Evolutionary conservation across 2,888 invertebrate genomes (phyloP).

Genomic region (Hirtodrosophila duncani): DNA sequence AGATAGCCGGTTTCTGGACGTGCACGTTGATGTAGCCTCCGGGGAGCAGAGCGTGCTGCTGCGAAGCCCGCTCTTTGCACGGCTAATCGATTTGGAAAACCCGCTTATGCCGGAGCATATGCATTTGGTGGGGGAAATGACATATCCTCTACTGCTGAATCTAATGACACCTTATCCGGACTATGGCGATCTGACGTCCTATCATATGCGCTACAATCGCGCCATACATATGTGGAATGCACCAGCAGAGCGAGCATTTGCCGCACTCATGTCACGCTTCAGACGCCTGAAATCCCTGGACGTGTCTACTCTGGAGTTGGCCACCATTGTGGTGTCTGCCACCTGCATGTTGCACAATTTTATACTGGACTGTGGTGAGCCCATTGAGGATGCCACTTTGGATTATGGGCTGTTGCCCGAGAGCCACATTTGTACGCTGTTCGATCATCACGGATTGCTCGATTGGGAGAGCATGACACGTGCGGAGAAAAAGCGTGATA

Average conservation of each 20-base stretch:
- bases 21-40: constrained; percentile 34
- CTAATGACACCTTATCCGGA: constrained; percentile 42
- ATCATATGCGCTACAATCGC: constrained; percentile 33
- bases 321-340: constrained; percentile 29
- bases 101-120: constrained; percentile 33
- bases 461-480: constrained; percentile 24
- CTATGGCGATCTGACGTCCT: constrained; percentile 21
- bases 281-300: constrained; percentile 30
- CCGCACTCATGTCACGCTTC: constrained; percentile 34
- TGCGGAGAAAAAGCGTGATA: constrained; percentile 39
- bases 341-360: constrained; percentile 49
- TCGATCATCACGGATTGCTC: constrained; percentile 30
- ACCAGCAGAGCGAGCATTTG: constrained; percentile 26
- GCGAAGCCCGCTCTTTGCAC: constrained; percentile 40
- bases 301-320: constrained; percentile 27
- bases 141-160: constrained; percentile 39
- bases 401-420: constrained; percentile 32
- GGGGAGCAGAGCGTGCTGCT: constrained; percentile 35
- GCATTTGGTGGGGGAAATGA: constrained; percentile 40
- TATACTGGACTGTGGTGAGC: constrained; percentile 35
- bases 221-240: constrained; percentile 37
- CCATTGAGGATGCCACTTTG: constrained; percentile 26
- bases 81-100: constrained; percentile 20
- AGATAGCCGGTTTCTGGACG: constrained; percentile 34
- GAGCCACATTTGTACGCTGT: constrained; percentile 6